Evolutionary conservation across 2,888 invertebrate species (phyloP).

Genomic region (Amblyjoppa fuscipennis): DNA sequence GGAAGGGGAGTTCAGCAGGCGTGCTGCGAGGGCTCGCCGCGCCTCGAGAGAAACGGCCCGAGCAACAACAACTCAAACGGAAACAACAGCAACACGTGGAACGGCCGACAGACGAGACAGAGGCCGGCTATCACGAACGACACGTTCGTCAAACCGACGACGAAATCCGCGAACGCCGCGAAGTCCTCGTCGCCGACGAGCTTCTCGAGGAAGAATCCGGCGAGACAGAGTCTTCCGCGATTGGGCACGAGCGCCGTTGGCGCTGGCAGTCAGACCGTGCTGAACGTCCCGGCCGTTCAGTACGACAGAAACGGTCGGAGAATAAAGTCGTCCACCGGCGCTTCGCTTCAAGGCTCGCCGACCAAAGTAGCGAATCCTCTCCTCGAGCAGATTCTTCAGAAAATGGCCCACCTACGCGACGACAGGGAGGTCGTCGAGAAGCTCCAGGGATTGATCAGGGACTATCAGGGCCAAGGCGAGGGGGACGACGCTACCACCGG

Average conservation of each 20-base stretch:
- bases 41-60: conserved; percentile 86
- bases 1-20: conserved; percentile 71
- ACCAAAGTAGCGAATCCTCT: conserved; percentile 89
- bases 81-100: conserved; percentile 90
- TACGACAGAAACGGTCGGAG: conserved; percentile 86
- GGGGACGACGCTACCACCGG: conserved; percentile 74
- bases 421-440: conserved; percentile 91
- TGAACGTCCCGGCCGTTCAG: conserved; percentile 69
- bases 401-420: conserved; percentile 90
- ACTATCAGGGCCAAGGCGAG: conserved; percentile 85
- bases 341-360: conserved; percentile 88
- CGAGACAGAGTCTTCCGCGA: conserved; percentile 82
- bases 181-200: conserved; percentile 73
- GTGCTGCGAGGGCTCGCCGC: conserved; percentile 80
- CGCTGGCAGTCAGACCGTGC: conserved; percentile 82
- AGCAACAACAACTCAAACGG: conserved; percentile 50
- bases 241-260: conserved; percentile 85
- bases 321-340: conserved; percentile 82
- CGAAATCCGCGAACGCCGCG: conserved; percentile 75
- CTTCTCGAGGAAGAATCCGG: conserved; percentile 83
- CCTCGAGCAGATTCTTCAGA: conserved; percentile 90
- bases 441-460: conserved; percentile 90
- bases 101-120: conserved; percentile 86
- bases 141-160: conserved; percentile 86
- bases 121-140: conserved; percentile 88